These are phyloP conservation scores for Oryzias sinensis DNA, from an alignment of 2,797 vertebrate genomes.

Conservation along the genomic window DNA sequence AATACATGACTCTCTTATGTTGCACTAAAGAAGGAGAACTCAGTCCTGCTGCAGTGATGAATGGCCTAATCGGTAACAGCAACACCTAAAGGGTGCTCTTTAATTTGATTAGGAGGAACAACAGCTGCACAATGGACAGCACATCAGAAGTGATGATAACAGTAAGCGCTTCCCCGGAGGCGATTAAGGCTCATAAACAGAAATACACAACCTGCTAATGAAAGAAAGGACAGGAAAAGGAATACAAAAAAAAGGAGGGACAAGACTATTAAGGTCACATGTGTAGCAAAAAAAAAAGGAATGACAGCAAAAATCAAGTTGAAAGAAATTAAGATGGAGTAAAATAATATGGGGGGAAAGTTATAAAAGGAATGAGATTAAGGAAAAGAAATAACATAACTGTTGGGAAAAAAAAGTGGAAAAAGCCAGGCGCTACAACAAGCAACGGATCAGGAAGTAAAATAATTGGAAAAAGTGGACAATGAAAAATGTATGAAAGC, in stretches of 20 bases:
- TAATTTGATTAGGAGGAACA: conserved; percentile 34
- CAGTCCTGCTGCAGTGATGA: conserved; percentile 16
- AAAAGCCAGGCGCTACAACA: no score
- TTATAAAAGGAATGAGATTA: neutral
- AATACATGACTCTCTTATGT: conserved; percentile 35
- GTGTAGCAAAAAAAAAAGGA: neutral
- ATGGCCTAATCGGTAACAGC: conserved; percentile 23
- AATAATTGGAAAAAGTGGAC: no score
- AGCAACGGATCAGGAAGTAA: no score
- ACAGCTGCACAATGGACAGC: conserved; percentile 25
- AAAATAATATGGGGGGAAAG: no score
- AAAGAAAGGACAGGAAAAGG: no score
- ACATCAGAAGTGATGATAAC: conserved; percentile 27
- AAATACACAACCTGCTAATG: neutral
- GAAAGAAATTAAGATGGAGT: neutral
- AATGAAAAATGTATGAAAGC: no score
- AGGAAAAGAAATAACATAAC: neutral
- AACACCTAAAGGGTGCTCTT: conserved; percentile 28
- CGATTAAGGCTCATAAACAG: conserved; percentile 9
- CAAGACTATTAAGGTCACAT: neutral
- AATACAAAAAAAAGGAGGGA: neutral
- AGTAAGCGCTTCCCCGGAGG: conserved; percentile 9
- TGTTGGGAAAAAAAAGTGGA: neutral
- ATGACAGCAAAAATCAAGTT: neutral
- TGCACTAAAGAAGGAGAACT: conserved; percentile 12